Evolutionary conservation across 1,140 invertebrate species (phyloP).

Genomic region (Scaptodrosophila lebanonensis): DNA sequence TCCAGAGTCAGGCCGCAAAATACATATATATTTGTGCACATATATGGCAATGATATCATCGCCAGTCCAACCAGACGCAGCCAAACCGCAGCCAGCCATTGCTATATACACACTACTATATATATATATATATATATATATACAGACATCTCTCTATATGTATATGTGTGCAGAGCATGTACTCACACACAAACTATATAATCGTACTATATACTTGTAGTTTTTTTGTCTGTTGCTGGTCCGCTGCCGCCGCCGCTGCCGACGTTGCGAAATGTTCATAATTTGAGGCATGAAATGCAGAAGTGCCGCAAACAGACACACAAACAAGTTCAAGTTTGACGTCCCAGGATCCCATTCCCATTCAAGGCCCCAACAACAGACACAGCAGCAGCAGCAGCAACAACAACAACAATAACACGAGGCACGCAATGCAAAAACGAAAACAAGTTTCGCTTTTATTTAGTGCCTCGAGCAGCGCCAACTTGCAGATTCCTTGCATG

Average conservation of each 20-base stretch:
- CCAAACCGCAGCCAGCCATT: too few species aligned
- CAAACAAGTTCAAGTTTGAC: slow-evolving; percentile 61
- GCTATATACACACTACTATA: not conserved
- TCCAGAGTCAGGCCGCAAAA: slow-evolving; percentile 26
- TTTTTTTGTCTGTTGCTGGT: too few species aligned
- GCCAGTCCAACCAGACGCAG: not conserved
- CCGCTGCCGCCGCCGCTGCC: too few species aligned
- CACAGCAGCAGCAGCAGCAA: slow-evolving; percentile 12
- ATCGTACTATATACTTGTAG: slow-evolving; percentile 39
- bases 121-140: not conserved
- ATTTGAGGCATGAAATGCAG: slow-evolving; percentile 58
- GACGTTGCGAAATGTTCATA: slow-evolving; percentile 40
- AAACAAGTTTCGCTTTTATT: slow-evolving; percentile 75
- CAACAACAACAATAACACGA: slow-evolving; percentile 15
- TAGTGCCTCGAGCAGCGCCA: slow-evolving; percentile 64
- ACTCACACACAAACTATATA: slow-evolving; percentile 18
- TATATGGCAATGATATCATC: slow-evolving; percentile 40
- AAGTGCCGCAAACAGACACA: slow-evolving; percentile 33
- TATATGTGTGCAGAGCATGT: slow-evolving; percentile 35
- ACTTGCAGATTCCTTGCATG: slow-evolving; percentile 51
- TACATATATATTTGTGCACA: slow-evolving; percentile 28
- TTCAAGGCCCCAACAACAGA: slow-evolving; percentile 64
- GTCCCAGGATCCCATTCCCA: slow-evolving; percentile 58
- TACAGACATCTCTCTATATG: not conserved
- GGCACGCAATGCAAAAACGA: slow-evolving; percentile 37